Conservation (phyloP, 2,797 vertebrate genomes). For the Coluber constrictor region DNA sequence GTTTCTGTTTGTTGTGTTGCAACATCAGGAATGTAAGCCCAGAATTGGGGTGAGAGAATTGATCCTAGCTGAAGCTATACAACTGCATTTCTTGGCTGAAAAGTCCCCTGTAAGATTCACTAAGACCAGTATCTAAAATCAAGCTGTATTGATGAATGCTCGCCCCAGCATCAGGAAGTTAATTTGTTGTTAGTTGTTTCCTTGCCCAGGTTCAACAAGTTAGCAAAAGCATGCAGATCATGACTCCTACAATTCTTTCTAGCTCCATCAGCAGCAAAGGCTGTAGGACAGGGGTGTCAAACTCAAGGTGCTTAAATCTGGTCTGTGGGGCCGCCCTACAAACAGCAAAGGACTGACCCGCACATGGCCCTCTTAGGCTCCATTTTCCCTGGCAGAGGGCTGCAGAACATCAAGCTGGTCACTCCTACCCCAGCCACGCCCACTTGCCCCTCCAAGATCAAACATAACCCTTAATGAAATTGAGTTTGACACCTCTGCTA, state of each 20-base stretch:
- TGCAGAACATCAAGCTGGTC: no score
- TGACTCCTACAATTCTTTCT: neutral
- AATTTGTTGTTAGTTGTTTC: neutral
- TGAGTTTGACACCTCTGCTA: neutral
- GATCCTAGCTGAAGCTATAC: neutral
- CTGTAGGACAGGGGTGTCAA: neutral
- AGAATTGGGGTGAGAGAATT: neutral
- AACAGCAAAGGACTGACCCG: no score
- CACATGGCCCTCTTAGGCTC: no score
- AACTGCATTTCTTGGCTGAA: neutral
- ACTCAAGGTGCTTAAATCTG: no score
- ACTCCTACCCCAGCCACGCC: no score
- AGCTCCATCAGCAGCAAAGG: neutral
- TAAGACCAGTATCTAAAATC: neutral
- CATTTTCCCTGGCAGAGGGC: no score
- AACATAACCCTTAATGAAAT: no score
- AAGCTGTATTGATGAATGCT: neutral
- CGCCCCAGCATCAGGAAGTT: neutral
- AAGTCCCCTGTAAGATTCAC: neutral
- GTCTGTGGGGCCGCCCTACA: accelerated
- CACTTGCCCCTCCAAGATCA: no score
- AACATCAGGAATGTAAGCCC: neutral
- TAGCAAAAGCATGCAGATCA: neutral
- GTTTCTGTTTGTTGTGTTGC: neutral
- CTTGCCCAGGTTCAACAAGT: neutral